Percentiles rank a stretch among this genome's conserved stretches.
phyloP scores from a whole-genome alignment of 2,113 vertebrate genomes.

The Pedionomus torquatus region DNA sequence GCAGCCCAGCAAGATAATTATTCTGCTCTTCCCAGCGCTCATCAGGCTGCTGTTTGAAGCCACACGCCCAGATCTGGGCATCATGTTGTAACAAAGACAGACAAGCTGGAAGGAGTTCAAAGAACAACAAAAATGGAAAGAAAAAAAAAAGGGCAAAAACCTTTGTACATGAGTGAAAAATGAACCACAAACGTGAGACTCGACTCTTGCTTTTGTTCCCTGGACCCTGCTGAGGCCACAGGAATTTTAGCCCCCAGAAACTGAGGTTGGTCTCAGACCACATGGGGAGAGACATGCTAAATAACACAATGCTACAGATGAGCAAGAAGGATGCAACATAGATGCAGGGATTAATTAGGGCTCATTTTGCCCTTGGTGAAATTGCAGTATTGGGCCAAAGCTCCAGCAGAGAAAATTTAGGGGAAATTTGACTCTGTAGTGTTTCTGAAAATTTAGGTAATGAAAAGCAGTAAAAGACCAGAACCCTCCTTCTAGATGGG shows the following conservation, averaged over 20 bases:
- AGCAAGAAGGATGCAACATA: neutral
- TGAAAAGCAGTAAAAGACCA: neutral
- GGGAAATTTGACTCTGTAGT: neutral
- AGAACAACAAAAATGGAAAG: neutral
- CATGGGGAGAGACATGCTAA: neutral
- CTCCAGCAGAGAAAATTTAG: conserved; percentile 13
- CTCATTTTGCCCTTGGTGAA: neutral
- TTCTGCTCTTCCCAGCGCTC: conserved; percentile 31
- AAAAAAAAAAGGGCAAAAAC: neutral
- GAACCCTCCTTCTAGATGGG: neutral
- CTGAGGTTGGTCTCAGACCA: neutral
- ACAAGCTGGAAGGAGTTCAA: conserved; percentile 38
- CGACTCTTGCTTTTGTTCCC: neutral
- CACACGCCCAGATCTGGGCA: conserved; percentile 28
- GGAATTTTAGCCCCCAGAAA: neutral
- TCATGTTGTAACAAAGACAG: conserved; percentile 18
- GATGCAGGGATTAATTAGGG: neutral
- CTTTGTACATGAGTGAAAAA: neutral
- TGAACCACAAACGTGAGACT: fast-evolving
- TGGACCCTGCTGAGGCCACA: neutral
- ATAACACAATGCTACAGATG: neutral
- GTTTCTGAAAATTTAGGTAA: neutral
- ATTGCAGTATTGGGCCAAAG: neutral
- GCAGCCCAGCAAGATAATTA: conserved; percentile 64
- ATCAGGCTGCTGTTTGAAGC: conserved; percentile 27